These are phyloP conservation scores for Syngnathus scovelli DNA, from an alignment of 2,113 vertebrate species.

Conservation along the genomic window DNA sequence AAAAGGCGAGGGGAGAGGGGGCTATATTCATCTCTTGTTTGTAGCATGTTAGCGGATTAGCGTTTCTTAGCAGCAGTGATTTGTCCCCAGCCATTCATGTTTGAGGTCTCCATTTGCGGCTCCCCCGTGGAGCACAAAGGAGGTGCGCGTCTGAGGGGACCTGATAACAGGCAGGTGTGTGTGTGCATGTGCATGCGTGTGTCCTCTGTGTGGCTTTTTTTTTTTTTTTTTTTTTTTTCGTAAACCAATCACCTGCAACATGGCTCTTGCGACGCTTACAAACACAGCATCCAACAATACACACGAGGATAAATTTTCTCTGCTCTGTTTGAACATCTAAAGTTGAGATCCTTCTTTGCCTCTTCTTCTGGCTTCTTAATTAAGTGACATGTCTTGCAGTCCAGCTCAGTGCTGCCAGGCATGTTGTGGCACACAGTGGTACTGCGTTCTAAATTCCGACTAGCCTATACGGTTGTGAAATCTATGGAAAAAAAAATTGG, in stretches of 20 bases:
- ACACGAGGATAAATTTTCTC: too few species aligned
- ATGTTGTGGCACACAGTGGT: too few species aligned
- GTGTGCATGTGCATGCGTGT: conserved; percentile 9
- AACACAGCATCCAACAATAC: too few species aligned
- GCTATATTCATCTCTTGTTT: conserved; percentile 53
- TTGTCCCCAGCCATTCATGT: conserved; percentile 61
- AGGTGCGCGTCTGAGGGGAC: conserved; percentile 59
- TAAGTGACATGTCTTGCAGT: too few species aligned
- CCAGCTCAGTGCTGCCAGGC: too few species aligned
- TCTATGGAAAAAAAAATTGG: too few species aligned
- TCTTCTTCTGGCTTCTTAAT: background rate
- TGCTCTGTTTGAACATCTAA: too few species aligned
- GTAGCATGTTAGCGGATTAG: conserved; percentile 60
- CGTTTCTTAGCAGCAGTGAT: conserved; percentile 53
- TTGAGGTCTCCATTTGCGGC: conserved; percentile 72
- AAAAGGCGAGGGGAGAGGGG: conserved; percentile 11
- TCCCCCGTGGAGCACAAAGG: conserved; percentile 66
- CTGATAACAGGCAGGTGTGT: conserved; percentile 65
- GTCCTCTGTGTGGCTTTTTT: background rate
- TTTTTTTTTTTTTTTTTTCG: background rate
- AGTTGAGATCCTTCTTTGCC: too few species aligned
- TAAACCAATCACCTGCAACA: background rate
- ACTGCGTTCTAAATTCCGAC: too few species aligned
- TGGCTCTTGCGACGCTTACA: background rate
- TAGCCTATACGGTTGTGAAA: too few species aligned